Evolutionary conservation across 53 echinoderm and acorn worm genomes (phyloP).

Genomic region (Hippasteria phrygiana): DNA sequence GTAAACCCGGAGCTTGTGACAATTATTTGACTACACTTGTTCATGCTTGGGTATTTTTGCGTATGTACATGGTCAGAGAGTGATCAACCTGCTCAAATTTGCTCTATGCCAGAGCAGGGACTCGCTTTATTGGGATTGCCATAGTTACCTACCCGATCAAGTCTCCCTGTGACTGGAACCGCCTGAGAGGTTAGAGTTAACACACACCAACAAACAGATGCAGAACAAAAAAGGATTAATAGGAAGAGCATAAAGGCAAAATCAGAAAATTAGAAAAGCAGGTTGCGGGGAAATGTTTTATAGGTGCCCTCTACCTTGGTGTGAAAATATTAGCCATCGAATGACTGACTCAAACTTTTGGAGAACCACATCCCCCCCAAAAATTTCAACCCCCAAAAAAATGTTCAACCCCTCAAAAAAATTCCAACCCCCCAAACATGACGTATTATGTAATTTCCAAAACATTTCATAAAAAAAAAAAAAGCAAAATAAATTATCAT

Average conservation of each 20-base stretch:
- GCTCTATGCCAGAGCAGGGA: too few species aligned
- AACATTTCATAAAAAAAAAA: background rate
- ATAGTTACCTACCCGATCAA: constrained; percentile 51
- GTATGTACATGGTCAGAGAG: too few species aligned
- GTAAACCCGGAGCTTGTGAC: too few species aligned
- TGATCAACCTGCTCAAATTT: too few species aligned
- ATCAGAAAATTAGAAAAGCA: constrained; percentile 15
- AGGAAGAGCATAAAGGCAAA: constrained; percentile 4
- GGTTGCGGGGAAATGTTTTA: background rate
- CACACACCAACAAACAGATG: constrained; percentile 46
- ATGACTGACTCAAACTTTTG: background rate
- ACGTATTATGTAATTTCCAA: background rate
- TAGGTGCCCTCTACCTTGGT: too few species aligned
- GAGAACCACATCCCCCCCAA: too few species aligned
- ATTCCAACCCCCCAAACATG: too few species aligned
- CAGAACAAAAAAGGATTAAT: constrained; percentile 53
- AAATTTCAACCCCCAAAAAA: background rate
- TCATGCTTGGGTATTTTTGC: too few species aligned
- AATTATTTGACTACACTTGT: too few species aligned
- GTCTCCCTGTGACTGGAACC: constrained; percentile 28
- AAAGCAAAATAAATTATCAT: background rate
- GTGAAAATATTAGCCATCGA: background rate
- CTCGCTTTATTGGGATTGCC: background rate
- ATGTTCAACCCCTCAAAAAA: too few species aligned
- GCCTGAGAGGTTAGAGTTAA: constrained; percentile 48